Evolutionary conservation across 1,140 invertebrate species (phyloP), one percentile per base, ranked within the genome.

Genomic region (Brachionus manjavacas): DNA sequence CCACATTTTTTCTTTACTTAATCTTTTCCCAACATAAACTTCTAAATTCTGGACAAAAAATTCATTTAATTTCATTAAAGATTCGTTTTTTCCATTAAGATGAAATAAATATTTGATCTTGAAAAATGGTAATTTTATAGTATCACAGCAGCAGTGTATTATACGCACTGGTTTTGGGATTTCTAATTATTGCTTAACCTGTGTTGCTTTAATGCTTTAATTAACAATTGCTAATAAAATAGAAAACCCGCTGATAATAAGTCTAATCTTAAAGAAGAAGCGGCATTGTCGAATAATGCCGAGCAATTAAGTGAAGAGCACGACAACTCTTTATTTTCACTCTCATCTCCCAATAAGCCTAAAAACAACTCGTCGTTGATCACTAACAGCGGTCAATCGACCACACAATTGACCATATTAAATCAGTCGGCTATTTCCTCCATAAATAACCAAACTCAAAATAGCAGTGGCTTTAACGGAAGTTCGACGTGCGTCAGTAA

Each of bases 321-420:
- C n/a, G 68, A 72, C 31, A 39, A 72, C n/a, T 72, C 68, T 41
- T 41, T 72, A 72, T 72, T 41, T n/a, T 72, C 68, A 39, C n/a
- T 72, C 4, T 43, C 68, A 7, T 72, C 68, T 16, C 68, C 68
- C 28, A 72, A 72, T 41, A 72, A 41, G 41, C 68, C 39, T 16
- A 72, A 72, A 72, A 72, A 39, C 16, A 72, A 72, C 39, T 72
- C 68, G 20, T 72, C 68, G n/a, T 41, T 72, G n/a, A 72, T 72
- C 14, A 72, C 35, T 4, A 72, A 72, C 41, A 72, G 68, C 41
- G 68, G 68, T 41, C 68, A 72, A 72, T 72, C 68, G 35, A 68
- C 25, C 31, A 68, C 66, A 4, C 68, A 72, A 72, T 39, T 72
- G 31, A 41, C 31, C 11, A 41, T 41, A 20, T 41, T 72, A 41